Percentiles rank a stretch among this genome's conserved stretches.
Evolutionary conservation across 2,888 invertebrate genomes (phyloP).

Genomic region (Dascillus cervinus): DNA sequence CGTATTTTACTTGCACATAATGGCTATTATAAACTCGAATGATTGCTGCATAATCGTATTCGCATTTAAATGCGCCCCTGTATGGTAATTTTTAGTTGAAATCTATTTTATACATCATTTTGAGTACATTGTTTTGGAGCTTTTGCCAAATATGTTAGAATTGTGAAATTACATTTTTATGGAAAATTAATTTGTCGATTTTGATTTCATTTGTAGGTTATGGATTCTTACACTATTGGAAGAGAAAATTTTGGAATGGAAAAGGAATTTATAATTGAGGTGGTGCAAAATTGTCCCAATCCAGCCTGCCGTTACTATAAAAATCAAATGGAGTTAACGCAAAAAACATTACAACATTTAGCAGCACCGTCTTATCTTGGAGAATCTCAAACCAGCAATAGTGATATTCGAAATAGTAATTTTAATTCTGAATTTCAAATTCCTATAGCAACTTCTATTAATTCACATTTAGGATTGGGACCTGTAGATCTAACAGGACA

Average conservation of each 20-base stretch:
- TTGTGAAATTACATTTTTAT: not conserved
- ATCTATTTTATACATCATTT: too few species aligned
- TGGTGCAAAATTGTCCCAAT: conserved; percentile 82
- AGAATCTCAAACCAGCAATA: conserved; percentile 33
- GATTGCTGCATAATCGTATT: too few species aligned
- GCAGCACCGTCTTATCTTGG: conserved; percentile 43
- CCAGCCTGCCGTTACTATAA: conserved; percentile 83
- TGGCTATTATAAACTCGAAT: too few species aligned
- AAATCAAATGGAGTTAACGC: conserved; percentile 67
- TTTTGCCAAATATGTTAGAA: too few species aligned
- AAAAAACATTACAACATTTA: conserved; percentile 64
- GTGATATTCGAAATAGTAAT: conserved; percentile 36
- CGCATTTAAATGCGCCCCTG: too few species aligned
- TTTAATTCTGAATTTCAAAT: conserved; percentile 28
- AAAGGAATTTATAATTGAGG: conserved; percentile 81
- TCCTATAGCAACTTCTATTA: conserved; percentile 34
- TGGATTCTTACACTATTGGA: conserved; percentile 80
- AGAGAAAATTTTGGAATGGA: conserved; percentile 82
- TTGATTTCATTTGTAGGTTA: conserved; percentile 46
- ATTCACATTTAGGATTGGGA: conserved; percentile 30
- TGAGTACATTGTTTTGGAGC: too few species aligned
- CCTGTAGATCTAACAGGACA: conserved; percentile 39
- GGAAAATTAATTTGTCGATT: conserved; percentile 3
- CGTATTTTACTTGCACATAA: too few species aligned
- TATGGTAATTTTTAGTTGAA: too few species aligned